Evolutionary conservation across 53 echinoderm and acorn worm genomes (phyloP).

Genomic region (Echinometra lucunter): DNA sequence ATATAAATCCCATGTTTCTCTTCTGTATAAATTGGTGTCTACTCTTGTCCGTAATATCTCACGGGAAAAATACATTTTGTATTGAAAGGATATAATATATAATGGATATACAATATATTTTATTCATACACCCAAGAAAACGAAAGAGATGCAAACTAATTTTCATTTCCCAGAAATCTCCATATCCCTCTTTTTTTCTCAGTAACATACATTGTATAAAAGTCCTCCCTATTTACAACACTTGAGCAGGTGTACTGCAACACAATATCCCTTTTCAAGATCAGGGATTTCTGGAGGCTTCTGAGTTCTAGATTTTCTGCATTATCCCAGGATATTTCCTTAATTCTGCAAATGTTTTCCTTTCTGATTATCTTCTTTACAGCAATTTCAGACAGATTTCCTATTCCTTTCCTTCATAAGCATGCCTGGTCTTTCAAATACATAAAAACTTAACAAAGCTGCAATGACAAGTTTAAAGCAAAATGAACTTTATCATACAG

Average conservation of each 20-base stretch:
- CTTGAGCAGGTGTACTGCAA: constrained; percentile 39
- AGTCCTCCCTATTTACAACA: background rate
- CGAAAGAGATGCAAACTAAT: background rate
- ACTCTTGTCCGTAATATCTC: no score
- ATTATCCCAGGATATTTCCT: background rate
- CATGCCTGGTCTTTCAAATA: background rate
- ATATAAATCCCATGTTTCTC: background rate
- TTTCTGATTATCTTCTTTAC: background rate
- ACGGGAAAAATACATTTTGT: no score
- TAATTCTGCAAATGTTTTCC: background rate
- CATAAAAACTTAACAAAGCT: background rate
- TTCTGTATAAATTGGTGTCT: no score
- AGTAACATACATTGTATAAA: background rate
- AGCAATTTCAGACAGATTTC: background rate
- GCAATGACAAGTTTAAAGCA: background rate
- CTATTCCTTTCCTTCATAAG: background rate
- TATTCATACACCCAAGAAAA: background rate
- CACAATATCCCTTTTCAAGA: constrained; percentile 21
- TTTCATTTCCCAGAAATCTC: background rate
- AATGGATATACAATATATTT: no score
- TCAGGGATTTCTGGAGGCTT: background rate
- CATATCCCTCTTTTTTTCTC: background rate
- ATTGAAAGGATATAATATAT: no score
- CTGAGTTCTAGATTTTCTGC: background rate
- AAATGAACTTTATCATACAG: background rate